These are phyloP conservation scores for Hypothenemus hampei DNA, from an alignment of 1,140 invertebrate species.

Conservation along the genomic window DNA sequence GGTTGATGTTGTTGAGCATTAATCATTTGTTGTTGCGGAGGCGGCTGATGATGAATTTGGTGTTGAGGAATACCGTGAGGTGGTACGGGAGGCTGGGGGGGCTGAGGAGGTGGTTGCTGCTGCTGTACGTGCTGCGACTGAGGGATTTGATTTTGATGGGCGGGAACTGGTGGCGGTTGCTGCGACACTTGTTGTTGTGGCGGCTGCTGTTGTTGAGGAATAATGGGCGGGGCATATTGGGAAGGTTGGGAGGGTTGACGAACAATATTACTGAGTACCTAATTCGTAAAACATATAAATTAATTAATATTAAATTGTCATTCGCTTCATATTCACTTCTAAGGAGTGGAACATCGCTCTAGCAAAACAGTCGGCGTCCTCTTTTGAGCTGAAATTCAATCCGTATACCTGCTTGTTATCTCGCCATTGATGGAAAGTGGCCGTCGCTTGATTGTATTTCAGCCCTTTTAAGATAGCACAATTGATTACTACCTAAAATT, in stretches of 20 bases:
- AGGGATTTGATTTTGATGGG: constrained; percentile 45
- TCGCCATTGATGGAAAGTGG: constrained; percentile 96
- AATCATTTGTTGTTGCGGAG: no score
- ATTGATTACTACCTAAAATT: constrained; percentile 86
- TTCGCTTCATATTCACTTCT: constrained; percentile 58
- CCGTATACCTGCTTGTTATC: constrained; percentile 97
- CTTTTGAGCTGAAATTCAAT: constrained; percentile 94
- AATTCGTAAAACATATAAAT: background rate
- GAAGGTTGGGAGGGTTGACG: constrained; percentile 35
- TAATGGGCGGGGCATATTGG: constrained; percentile 35
- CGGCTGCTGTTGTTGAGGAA: constrained; percentile 30
- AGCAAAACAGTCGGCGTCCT: constrained; percentile 94
- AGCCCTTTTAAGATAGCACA: constrained; percentile 93
- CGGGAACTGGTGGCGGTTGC: constrained; percentile 44
- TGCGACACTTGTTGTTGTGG: constrained; percentile 51
- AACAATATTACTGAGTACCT: constrained; percentile 52
- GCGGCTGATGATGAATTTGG: constrained; percentile 43
- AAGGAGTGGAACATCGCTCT: constrained; percentile 81
- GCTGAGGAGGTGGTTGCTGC: constrained; percentile 39
- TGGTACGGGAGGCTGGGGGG: constrained; percentile 47
- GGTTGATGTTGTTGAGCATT: constrained; percentile 49
- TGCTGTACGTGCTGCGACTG: constrained; percentile 39
- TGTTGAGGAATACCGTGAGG: constrained; percentile 45
- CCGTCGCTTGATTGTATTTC: constrained; percentile 97
- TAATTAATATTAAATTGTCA: background rate